A percentile compares a stretch with the other conserved stretches of the same genome.
These are phyloP conservation scores for Drosophila novamexicana DNA, from an alignment of 1,140 invertebrate genomes.

Conservation along the genomic window DNA sequence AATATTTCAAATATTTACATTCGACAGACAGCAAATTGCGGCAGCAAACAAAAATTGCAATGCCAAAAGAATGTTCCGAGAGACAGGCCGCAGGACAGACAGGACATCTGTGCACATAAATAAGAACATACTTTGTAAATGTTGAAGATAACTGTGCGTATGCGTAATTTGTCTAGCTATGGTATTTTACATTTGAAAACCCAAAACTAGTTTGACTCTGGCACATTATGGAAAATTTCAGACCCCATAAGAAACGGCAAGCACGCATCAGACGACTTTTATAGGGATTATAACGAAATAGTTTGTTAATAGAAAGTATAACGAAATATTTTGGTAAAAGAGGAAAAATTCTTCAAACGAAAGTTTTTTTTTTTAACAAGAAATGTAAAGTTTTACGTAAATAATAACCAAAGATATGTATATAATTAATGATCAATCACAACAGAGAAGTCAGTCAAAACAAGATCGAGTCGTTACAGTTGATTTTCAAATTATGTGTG, in stretches of 20 bases:
- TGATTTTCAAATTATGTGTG: not conserved
- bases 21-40: conserved; percentile 44
- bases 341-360: too few relatives aligned
- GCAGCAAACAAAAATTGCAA: conserved; percentile 15
- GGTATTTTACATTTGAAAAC: not conserved
- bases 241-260: not conserved
- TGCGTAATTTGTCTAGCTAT: conserved; percentile 10
- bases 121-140: not conserved
- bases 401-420: too few relatives aligned
- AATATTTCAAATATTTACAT: conserved; percentile 57
- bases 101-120: conserved; percentile 1
- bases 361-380: too few relatives aligned
- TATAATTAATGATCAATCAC: not conserved
- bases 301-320: too few relatives aligned
- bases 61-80: conserved; percentile 40
- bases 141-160: conserved; percentile 16
- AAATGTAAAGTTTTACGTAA: too few relatives aligned
- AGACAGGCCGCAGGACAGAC: conserved; percentile 1
- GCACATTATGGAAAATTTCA: not conserved
- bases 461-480: too few relatives aligned
- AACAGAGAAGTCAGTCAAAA: too few relatives aligned
- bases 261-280: not conserved
- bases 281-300: too few relatives aligned
- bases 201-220: not conserved
- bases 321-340: too few relatives aligned